Conservation (phyloP, 2,888 invertebrate species). For the Seira musarum region DNA sequence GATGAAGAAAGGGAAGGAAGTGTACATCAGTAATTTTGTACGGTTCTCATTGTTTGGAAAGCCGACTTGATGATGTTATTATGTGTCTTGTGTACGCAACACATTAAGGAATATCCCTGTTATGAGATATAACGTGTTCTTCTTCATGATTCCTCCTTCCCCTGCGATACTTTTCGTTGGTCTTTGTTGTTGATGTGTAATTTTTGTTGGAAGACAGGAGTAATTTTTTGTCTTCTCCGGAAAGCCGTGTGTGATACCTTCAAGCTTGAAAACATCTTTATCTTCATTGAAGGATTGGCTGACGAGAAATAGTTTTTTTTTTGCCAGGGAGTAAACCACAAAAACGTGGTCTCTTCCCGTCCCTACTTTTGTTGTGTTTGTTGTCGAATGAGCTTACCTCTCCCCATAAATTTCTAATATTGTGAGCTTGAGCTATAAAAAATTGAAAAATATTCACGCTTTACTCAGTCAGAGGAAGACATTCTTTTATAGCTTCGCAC, state of each 20-base stretch:
- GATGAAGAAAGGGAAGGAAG: slow-evolving; percentile 62
- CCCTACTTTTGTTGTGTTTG: slow-evolving; percentile 36
- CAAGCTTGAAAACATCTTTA: slow-evolving; percentile 53
- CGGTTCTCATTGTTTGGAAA: slow-evolving; percentile 61
- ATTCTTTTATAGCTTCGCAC: background rate
- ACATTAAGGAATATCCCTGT: background rate
- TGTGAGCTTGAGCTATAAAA: slow-evolving; percentile 20
- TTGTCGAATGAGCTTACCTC: slow-evolving; percentile 56
- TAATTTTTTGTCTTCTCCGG: slow-evolving; percentile 33
- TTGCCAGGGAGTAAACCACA: slow-evolving; percentile 27
- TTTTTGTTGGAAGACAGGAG: background rate
- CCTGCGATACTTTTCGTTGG: background rate
- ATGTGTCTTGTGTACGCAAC: background rate
- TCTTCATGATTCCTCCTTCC: slow-evolving; percentile 6
- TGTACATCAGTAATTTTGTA: slow-evolving; percentile 67
- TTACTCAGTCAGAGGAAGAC: background rate
- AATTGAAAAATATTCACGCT: slow-evolving; percentile 11
- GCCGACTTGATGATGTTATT: slow-evolving; percentile 53
- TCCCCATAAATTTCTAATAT: slow-evolving; percentile 19
- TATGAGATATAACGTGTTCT: background rate
- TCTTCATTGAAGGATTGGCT: slow-evolving; percentile 38
- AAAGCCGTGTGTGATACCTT: background rate
- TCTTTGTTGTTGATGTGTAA: background rate
- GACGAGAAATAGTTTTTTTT: slow-evolving; percentile 16
- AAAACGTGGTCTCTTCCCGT: slow-evolving; percentile 45